These are phyloP conservation scores for Pelecanoides urinatrix DNA, from an alignment of 2,113 vertebrate genomes.

Conservation along the genomic window DNA sequence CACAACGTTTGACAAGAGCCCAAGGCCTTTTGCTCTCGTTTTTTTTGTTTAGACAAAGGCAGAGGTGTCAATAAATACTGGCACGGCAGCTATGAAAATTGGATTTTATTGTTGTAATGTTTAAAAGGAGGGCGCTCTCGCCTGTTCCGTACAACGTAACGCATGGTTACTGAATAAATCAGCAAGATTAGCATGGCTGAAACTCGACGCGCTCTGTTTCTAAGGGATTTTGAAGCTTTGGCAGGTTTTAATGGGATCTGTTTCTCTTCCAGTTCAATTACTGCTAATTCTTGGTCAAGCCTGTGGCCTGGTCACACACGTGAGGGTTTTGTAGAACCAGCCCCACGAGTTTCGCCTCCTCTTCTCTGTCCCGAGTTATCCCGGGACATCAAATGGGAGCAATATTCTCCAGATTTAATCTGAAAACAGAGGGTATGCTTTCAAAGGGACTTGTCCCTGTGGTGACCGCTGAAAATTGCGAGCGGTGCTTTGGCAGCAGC, in stretches of 20 bases:
- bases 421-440: background rate
- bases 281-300: background rate
- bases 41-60: background rate
- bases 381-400: background rate
- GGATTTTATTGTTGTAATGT: background rate
- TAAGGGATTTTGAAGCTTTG: background rate
- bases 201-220: background rate
- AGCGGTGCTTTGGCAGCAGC: background rate
- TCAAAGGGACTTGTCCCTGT: fast-evolving
- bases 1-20: background rate
- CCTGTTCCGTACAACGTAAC: fast-evolving
- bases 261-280: background rate
- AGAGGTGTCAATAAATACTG: background rate
- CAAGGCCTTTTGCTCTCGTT: background rate
- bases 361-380: background rate
- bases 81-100: background rate
- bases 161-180: background rate
- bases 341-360: background rate
- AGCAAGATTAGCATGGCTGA: background rate
- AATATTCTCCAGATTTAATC: background rate
- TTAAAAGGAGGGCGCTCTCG: background rate
- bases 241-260: background rate
- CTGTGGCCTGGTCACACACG: fast-evolving
- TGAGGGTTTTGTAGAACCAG: background rate
- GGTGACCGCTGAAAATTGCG: background rate